phyloP scores from a whole-genome alignment of 2,888 invertebrate genomes.

The Tribolium freemani region DNA sequence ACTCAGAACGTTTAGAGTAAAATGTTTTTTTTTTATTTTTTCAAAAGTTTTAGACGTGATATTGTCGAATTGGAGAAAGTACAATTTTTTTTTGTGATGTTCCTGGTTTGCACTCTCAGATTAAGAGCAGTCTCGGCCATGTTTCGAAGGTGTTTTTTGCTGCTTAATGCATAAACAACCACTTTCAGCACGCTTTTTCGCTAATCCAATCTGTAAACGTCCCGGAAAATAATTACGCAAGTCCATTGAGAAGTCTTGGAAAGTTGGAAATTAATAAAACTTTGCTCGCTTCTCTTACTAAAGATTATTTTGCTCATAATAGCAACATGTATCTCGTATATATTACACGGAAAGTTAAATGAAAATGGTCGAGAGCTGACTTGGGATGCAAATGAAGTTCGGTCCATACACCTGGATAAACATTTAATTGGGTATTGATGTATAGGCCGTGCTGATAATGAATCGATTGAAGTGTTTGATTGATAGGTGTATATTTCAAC shows the following conservation, averaged over 20 bases:
- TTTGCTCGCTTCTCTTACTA: constrained; percentile 16
- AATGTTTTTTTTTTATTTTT: too few species aligned
- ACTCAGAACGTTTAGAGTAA: too few species aligned
- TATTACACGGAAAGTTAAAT: constrained; percentile 29
- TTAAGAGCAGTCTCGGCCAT: too few species aligned
- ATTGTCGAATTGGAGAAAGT: too few species aligned
- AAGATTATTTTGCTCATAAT: constrained; percentile 38
- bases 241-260: constrained; percentile 37
- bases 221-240: constrained; percentile 35
- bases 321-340: constrained; percentile 31
- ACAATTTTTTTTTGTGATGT: too few species aligned
- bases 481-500: constrained; percentile 66
- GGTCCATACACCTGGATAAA: constrained; percentile 36
- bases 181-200: constrained; percentile 8
- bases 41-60: too few species aligned
- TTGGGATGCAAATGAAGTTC: not conserved
- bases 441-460: constrained; percentile 45
- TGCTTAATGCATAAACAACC: not conserved
- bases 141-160: not conserved
- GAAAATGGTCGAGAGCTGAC: constrained; percentile 10
- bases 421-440: constrained; percentile 31
- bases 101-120: too few species aligned
- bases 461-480: constrained; percentile 60
- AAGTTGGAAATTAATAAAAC: constrained; percentile 41
- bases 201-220: constrained; percentile 31